Evolutionary conservation across 2,113 vertebrate genomes (phyloP).

Genomic region (Tringa solitaria): DNA sequence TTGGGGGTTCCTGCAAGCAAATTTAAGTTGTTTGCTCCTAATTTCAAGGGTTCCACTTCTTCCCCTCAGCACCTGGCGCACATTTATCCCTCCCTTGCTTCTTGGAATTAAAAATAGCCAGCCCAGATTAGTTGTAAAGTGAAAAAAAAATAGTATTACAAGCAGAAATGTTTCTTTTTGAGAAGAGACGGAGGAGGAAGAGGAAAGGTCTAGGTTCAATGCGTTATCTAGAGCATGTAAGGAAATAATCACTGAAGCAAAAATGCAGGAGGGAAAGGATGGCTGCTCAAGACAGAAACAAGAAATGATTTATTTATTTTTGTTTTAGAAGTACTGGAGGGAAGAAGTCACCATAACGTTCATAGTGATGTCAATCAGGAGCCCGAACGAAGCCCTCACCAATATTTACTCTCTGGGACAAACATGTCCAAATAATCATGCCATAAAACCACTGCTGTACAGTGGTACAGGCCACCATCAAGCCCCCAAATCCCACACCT

Average conservation of each 20-base stretch:
- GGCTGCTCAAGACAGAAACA: background rate
- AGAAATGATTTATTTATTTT: background rate
- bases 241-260: constrained; percentile 61
- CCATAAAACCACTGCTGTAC: rapidly evolving
- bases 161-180: background rate
- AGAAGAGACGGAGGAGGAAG: background rate
- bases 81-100: background rate
- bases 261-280: background rate
- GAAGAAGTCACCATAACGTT: background rate
- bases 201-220: constrained; percentile 37
- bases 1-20: background rate
- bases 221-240: constrained; percentile 66
- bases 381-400: rapidly evolving
- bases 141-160: background rate
- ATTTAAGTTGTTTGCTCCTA: background rate
- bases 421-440: rapidly evolving
- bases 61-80: background rate
- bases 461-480: rapidly evolving
- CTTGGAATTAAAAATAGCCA: constrained; percentile 21
- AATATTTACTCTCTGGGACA: background rate
- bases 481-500: background rate
- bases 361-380: rapidly evolving
- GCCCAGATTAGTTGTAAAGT: background rate
- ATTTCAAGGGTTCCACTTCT: background rate
- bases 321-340: background rate